A percentile compares a stretch with the other conserved stretches of the same genome.
Conservation (phyloP, 2,797 vertebrate species). For the Galagoides demidoff region DNA sequence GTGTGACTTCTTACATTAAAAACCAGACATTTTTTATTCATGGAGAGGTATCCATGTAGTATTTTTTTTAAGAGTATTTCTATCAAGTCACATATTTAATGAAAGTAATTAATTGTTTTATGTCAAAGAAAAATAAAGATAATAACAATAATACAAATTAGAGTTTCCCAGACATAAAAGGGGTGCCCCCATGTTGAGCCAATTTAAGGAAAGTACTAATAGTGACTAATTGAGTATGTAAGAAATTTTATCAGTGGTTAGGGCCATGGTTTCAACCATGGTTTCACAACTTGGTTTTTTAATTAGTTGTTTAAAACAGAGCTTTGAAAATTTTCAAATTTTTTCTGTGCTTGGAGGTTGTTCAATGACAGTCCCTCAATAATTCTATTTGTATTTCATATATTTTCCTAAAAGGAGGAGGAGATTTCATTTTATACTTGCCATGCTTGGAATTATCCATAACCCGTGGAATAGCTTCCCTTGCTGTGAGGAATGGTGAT, state of each 20-base stretch:
- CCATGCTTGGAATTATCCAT: neutral
- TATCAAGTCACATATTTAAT: neutral
- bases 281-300: neutral
- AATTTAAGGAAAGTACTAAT: neutral
- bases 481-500: neutral
- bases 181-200: neutral
- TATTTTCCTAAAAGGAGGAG: conserved; percentile 1
- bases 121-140: conserved; percentile 19
- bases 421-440: neutral
- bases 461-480: neutral
- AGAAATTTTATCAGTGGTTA: neutral
- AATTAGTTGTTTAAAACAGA: conserved; percentile 29
- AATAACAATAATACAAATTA: conserved; percentile 18
- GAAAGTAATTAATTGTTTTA: conserved; percentile 5
- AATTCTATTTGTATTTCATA: neutral
- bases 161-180: conserved; percentile 1
- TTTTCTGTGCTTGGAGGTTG: neutral
- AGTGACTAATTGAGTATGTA: neutral
- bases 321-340: neutral
- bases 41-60: neutral
- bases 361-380: neutral
- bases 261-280: neutral
- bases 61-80: conserved; percentile 9
- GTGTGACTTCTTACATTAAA: neutral
- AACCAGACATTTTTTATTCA: neutral